A percentile compares a stretch with the other conserved stretches of the same genome.
phyloP scores from a whole-genome alignment of 2,113 vertebrate genomes.

The Atractosteus spatula region DNA sequence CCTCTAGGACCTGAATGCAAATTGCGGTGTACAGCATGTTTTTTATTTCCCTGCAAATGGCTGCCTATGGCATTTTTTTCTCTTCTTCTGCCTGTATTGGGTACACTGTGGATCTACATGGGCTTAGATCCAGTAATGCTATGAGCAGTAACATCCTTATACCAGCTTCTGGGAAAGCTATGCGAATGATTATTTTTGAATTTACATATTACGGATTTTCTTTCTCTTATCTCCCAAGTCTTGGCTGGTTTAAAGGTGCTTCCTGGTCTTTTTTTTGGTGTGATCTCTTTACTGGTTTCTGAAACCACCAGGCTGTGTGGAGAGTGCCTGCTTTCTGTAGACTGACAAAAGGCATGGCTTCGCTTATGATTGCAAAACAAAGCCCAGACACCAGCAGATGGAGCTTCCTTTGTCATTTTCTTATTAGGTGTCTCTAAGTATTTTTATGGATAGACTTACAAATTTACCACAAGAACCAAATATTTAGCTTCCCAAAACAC shows the following conservation, averaged over 20 bases:
- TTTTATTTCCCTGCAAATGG: slow-evolving; percentile 69
- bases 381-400: background rate
- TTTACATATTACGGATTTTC: slow-evolving; percentile 52
- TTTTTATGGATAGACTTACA: too few relatives aligned
- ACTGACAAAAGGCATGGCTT: slow-evolving; percentile 27
- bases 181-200: too few relatives aligned
- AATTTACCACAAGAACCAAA: too few relatives aligned
- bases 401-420: too few relatives aligned
- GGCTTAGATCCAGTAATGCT: too few relatives aligned
- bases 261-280: slow-evolving; percentile 36
- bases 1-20: slow-evolving; percentile 79
- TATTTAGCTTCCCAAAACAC: too few relatives aligned
- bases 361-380: background rate
- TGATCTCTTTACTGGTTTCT: background rate
- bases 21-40: slow-evolving; percentile 86
- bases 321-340: background rate
- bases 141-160: too few relatives aligned
- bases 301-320: background rate
- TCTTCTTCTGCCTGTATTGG: slow-evolving; percentile 65
- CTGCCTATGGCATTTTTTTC: slow-evolving; percentile 69
- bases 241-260: slow-evolving; percentile 44
- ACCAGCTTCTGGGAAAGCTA: too few relatives aligned
- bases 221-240: slow-evolving; percentile 21
- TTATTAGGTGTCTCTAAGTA: too few relatives aligned
- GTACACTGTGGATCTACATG: slow-evolving; percentile 51